Evolutionary conservation across 1,140 invertebrate species (phyloP), one percentile per base, ranked within the genome.

Genomic region (Apis dorsata): DNA sequence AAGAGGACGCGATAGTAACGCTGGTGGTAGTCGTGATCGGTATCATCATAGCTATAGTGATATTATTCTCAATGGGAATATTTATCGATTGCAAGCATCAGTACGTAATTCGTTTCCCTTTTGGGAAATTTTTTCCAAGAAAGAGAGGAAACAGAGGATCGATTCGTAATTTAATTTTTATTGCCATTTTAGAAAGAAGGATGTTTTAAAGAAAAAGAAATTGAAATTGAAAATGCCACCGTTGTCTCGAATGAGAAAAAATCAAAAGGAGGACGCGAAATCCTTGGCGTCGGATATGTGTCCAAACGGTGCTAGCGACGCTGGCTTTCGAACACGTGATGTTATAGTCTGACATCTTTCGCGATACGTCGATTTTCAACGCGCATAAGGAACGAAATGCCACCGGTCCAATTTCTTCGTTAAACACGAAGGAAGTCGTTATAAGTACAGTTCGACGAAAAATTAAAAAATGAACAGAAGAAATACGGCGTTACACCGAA

Each of bases 51-150:
- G 94, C 94, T 9, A 95, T 96, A 77, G 93, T 94, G 7, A 84
- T 94, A 17, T 92, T 96, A 19, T 96, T 96, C 84, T 92, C 94
- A 11, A 92, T 96, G 77, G 95, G 95, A 68, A 91, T 96, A n/a
- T 94, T 96, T 24, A 95, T 96, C 44, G 94, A 95, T 78, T 95
- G 93, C 86, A 91, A 92, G 83, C 93, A 94, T 59, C 94, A 94
- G 94, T 95, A 89, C 93, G 94, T 93, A 63, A 1, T 13, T 19
- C 9, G 15, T 49, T 15, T n/a, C 8, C 15, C n/a, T 24, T 51
- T 71, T 24, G 5, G 51, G 19, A 1, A 2, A 13, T 8, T 1
- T 15, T 63, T 62, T 13, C 5, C 0, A 10, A 3, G 59, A n/a
- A 60, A 9, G 19, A 15, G 13, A 15, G 12, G 5, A 34, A 8